Evolutionary conservation across 2,888 invertebrate species (phyloP).

Genomic region (Stenichneumon culpator): DNA sequence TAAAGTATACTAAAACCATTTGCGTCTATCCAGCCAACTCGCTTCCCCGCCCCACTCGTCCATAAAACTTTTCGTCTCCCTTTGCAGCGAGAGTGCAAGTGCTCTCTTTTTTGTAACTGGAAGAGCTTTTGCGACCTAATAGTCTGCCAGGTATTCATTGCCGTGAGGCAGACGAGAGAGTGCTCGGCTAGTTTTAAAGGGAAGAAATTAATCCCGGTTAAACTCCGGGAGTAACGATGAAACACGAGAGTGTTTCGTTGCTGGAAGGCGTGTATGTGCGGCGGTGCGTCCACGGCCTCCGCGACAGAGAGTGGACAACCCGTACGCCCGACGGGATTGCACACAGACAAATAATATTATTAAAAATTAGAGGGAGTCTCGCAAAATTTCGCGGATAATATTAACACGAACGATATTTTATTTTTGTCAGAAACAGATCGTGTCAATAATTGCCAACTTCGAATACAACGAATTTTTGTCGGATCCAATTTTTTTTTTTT

Average conservation of each 20-base stretch:
- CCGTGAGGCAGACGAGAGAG: constrained; percentile 31
- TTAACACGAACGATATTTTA: no score
- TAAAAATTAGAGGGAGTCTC: no score
- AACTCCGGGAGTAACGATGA: constrained; percentile 56
- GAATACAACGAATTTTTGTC: no score
- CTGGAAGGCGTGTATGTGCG: background rate
- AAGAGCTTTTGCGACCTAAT: constrained; percentile 49
- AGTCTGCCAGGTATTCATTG: constrained; percentile 40
- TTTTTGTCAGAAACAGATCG: background rate
- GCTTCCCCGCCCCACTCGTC: constrained; percentile 12
- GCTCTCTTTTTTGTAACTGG: constrained; percentile 36
- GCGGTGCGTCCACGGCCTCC: background rate
- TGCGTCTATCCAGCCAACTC: background rate
- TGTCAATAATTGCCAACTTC: no score
- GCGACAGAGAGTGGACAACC: background rate
- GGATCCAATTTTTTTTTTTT: no score
- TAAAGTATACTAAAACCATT: constrained; percentile 29
- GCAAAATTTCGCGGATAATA: no score
- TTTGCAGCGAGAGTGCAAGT: constrained; percentile 20
- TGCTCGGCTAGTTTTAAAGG: constrained; percentile 53
- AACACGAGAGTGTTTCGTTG: constrained; percentile 52
- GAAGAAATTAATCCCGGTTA: constrained; percentile 62
- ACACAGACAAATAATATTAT: no score
- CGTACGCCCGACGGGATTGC: no score
- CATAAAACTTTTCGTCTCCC: constrained; percentile 21